These are phyloP conservation scores for Paramormyrops hopkinsi DNA, from an alignment of 2,797 vertebrate genomes.

Conservation along the genomic window DNA sequence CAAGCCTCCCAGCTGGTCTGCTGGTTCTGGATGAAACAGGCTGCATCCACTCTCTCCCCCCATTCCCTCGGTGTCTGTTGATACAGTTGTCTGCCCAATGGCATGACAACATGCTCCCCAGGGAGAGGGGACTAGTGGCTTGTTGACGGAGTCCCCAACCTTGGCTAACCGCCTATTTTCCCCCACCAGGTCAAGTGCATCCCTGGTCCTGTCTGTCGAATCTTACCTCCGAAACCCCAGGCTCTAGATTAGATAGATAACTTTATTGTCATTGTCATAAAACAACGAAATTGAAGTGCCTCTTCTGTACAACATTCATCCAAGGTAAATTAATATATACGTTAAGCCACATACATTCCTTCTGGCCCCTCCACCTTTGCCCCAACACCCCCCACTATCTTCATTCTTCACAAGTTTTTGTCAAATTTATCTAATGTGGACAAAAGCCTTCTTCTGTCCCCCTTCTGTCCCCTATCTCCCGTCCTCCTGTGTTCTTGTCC, in stretches of 20 bases:
- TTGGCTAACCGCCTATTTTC: constrained; percentile 34
- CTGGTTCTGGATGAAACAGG: constrained; percentile 43
- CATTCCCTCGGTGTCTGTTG: constrained; percentile 45
- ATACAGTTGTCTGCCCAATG: constrained; percentile 60
- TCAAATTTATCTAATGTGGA: background rate
- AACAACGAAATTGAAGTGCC: too few species aligned
- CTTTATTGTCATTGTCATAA: too few species aligned
- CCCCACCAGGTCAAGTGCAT: constrained; percentile 22
- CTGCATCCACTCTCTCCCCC: constrained; percentile 26
- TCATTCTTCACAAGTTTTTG: too few species aligned
- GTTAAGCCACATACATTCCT: too few species aligned
- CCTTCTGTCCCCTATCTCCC: background rate
- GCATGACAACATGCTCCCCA: constrained; percentile 54
- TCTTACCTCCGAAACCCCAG: background rate
- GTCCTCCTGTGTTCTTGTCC: background rate
- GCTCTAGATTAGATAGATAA: too few species aligned
- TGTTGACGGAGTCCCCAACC: constrained; percentile 38
- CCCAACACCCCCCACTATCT: too few species aligned
- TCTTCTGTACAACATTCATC: too few species aligned
- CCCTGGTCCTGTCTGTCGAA: constrained; percentile 2
- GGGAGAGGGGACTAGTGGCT: constrained; percentile 47
- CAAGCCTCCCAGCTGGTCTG: constrained; percentile 40
- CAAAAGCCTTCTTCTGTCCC: background rate
- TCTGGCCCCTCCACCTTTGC: too few species aligned
- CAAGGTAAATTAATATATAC: too few species aligned